Conservation (phyloP, 2,888 invertebrate genomes). For the Lydus trimaculatus region DNA sequence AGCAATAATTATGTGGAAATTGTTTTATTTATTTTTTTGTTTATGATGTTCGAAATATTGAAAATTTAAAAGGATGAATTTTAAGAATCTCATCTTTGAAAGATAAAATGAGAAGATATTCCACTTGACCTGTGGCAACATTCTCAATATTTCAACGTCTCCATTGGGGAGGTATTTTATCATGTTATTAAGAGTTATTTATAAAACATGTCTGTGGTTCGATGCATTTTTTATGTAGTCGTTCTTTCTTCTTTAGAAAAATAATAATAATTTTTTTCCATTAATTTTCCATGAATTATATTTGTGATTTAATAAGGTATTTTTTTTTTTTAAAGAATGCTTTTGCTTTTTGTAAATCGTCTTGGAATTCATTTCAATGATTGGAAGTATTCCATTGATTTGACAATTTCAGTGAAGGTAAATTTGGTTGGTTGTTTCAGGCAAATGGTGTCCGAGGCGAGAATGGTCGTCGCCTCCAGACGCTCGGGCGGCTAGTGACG, state of each 20-base stretch:
- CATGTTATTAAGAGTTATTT: conserved; percentile 3
- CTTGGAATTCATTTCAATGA: conserved; percentile 2
- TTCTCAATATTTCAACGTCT: conserved; percentile 6
- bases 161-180: conserved; percentile 3
- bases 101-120: background rate
- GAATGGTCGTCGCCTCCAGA: conserved; percentile 77
- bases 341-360: conserved; percentile 14
- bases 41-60: background rate
- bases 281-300: too few species aligned
- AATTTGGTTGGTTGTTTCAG: conserved; percentile 65
- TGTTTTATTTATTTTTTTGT: background rate
- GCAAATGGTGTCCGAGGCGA: conserved; percentile 91
- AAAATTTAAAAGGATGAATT: background rate
- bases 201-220: background rate
- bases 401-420: conserved; percentile 8
- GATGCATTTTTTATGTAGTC: background rate
- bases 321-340: background rate
- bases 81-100: background rate
- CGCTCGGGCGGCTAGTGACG: conserved; percentile 75
- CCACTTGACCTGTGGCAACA: conserved; percentile 6
- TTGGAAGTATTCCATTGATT: background rate
- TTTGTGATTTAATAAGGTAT: background rate
- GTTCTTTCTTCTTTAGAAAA: background rate
- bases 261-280: background rate
- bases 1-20: background rate